These are phyloP conservation scores for Nephila pilipes DNA, from an alignment of 1,140 invertebrate genomes.

Conservation along the genomic window DNA sequence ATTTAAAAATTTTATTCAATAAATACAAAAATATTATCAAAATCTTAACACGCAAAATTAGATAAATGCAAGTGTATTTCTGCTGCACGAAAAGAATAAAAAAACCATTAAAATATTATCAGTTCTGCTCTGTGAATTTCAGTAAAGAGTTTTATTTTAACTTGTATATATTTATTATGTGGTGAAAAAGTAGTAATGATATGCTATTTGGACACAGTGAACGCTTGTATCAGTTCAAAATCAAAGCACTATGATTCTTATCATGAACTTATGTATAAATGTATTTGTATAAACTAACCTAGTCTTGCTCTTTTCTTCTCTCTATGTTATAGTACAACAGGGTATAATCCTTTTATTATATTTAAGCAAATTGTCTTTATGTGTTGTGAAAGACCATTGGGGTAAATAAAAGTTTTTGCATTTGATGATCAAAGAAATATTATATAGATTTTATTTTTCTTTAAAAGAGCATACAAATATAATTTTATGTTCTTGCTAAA, in stretches of 20 bases:
- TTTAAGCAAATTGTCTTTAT: conserved; percentile 33
- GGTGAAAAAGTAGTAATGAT: not conserved
- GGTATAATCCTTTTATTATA: conserved; percentile 60
- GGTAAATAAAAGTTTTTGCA: not conserved
- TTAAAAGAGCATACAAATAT: too few relatives aligned
- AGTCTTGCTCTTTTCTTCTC: conserved; percentile 46
- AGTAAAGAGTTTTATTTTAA: not conserved
- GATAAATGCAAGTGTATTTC: too few relatives aligned
- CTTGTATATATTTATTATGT: not conserved
- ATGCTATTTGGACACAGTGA: not conserved
- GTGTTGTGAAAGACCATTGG: not conserved
- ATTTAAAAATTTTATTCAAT: too few relatives aligned
- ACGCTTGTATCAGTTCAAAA: conserved; percentile 24
- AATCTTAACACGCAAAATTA: too few relatives aligned
- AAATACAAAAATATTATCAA: too few relatives aligned
- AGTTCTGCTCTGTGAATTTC: not conserved
- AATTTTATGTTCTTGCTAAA: too few relatives aligned
- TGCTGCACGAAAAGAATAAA: too few relatives aligned
- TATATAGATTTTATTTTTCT: too few relatives aligned
- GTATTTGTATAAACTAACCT: conserved; percentile 30
- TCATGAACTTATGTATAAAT: conserved; percentile 38
- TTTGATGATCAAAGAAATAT: not conserved
- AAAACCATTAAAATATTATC: too few relatives aligned
- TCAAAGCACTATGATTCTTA: conserved; percentile 36
- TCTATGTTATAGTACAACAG: conserved; percentile 61